Percentiles rank a stretch among this genome's conserved stretches.
Evolutionary conservation across 2,888 invertebrate genomes (phyloP).

Genomic region (Petrolisthes manimaculis): DNA sequence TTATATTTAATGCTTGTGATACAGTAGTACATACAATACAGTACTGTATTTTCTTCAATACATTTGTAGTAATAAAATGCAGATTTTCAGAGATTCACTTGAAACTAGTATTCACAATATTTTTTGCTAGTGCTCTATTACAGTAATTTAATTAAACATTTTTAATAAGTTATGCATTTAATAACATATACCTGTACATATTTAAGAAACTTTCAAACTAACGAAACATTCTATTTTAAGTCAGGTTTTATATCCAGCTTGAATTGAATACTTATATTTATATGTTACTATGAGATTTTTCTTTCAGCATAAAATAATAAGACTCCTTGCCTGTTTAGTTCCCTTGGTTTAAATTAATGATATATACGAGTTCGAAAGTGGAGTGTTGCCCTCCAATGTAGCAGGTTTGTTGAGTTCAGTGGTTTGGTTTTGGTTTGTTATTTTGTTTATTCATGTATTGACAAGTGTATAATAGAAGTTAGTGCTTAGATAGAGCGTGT

Average conservation of each 20-base stretch:
- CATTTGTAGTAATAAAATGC: too few relatives aligned
- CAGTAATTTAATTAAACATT: background rate
- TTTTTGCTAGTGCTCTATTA: background rate
- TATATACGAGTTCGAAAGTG: background rate
- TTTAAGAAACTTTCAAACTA: too few relatives aligned
- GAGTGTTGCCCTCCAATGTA: background rate
- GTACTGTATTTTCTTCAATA: too few relatives aligned
- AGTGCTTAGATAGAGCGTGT: background rate
- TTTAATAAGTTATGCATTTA: background rate
- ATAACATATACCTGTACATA: background rate
- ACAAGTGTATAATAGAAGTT: background rate
- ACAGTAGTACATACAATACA: too few relatives aligned
- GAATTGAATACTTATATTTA: too few relatives aligned
- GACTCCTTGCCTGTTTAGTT: background rate
- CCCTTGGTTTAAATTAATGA: background rate
- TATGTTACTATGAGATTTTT: too few relatives aligned
- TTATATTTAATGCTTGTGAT: too few relatives aligned
- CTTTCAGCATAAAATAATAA: too few relatives aligned
- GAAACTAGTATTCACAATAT: background rate
- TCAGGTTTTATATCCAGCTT: too few relatives aligned
- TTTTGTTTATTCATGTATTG: background rate
- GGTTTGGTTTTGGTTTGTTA: background rate
- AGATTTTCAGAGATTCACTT: too few relatives aligned
- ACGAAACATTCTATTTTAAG: too few relatives aligned
- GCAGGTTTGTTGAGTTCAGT: background rate